Evolutionary conservation across 2,113 vertebrate genomes (phyloP), one percentile per base, ranked within the genome.

Genomic region (Oreotragus oreotragus): DNA sequence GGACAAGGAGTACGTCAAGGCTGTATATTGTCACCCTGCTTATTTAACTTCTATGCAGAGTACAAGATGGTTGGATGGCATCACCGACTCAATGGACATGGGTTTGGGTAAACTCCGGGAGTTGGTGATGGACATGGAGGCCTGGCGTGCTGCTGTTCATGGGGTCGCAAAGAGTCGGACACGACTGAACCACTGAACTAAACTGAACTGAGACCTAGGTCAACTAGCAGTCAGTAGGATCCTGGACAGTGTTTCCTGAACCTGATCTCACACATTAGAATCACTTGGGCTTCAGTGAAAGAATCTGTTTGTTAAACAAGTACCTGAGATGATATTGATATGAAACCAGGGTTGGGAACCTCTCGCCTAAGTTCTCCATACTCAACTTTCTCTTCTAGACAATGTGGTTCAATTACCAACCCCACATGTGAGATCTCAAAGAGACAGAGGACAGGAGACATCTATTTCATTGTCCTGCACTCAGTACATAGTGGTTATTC

Each of bases 221-320:
- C 84, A 94, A 90, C 30, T 14, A 43, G 7, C n/a, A 45, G 8
- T 49, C 39, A 51, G 14, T 76, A 51, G 10, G 28, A 11, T 39
- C 33, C 39, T 39, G 5, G 16, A 43, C 8, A 7, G 0, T 17
- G 10, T 51, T 55, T 91, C 45, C 23, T 43, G 73, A 90, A 64
- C 70, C 0, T 57, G 1, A 23, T 43, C 36, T 79, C n/a, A 47
- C 66, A 36, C 36, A 27, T 49, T 17, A 58, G 19, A 77, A 77
- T 77, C 10, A 12, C 43, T 6, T 39, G 1, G 43, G 15, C 33
- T 89, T 89, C 36, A 47, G 8, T 9, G 66, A 80, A 91, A 58
- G 64, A 77, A 66, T 49, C 57, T 85, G 1, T 81, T 53, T 77
- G 93, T 81, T 23, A 93, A 90, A 84, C 4, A 64, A 92, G 19